Base-by-base conservation (phyloP, 2,113 vertebrate species). In the Anhinga anhinga region DNA sequence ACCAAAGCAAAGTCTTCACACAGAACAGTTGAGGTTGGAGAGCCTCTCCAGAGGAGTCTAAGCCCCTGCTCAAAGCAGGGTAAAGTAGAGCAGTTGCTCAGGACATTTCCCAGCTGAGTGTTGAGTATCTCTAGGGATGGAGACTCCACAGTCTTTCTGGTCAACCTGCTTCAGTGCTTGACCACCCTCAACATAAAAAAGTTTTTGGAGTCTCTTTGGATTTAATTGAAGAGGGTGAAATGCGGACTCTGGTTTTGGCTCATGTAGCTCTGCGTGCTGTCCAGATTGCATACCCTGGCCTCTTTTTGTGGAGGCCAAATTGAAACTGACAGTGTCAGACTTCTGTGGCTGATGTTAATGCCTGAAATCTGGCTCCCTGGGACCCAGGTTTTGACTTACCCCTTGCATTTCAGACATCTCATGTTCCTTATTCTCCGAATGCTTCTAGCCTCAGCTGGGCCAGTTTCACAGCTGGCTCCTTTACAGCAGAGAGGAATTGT, bases 261-360 rank as follows among this genome's bases (percentile, higher is more conserved):
- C 0, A 0, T 27, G 26, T 20, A 63, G 18, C 30, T 72, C 30
- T 0, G 5, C 0, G 0, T 0, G 9, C 55, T 83, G 62, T 69
- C 62, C 61, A 34, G 61, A 36, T 38, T 89, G 23, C 34, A 47
- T 84, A 67, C 23, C 72, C 84, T 63, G 69, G n/a, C 61, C 40
- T 82, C n/a, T 89, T 49, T 92, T 78, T 83, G 61, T 49, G 44
- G 76, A 91, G 40, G 11, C n/a, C 67, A 78, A 66, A 92, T 88
- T 81, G 79, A 23, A 83, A 92, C 29, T 40, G 63, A 74, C 72
- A 93, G 67, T 73, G 65, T 83, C n/a, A 62, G 73, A 80, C 80
- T 92, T 90, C 63, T 4, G 34, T 67, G 86, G 72, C 52, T 90
- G 55, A 63, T 61, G 67, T 59, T 70, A 77, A 82, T 55, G 76